Base-by-base conservation (phyloP, 2,113 vertebrate genomes). In the Suncus etruscus region DNA sequence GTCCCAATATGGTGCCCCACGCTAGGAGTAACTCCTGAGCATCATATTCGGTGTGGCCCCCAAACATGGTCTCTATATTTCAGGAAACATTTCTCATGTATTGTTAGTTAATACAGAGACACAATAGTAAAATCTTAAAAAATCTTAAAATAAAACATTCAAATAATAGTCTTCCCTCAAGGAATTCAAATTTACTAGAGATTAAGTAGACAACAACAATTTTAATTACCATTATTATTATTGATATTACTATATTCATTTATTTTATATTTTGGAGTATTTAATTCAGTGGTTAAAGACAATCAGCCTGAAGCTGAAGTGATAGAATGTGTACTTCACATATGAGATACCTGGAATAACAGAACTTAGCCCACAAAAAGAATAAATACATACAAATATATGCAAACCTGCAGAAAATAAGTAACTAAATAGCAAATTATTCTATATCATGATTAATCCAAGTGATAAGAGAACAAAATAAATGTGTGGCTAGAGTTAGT, bases 211-310 rank as follows among this genome's bases (percentile, higher is more conserved):
- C 20, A 65, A 8, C 18, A 66, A 29, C 27, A 86, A 27, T 73
- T 76, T 61, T 27, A 25, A 66, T 20, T 20, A 27, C 18, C 22
- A 65, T 65, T 25, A 75, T 32, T 66, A 61, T 54, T 45, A 50
- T 73, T 27, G 9, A 22, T 6, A 20, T 25, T 22, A 10, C n/a
- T 87, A 50, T 68, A 85, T 92, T 31, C 27, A 11, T 1, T 82
- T 48, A 69, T 22, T 91, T 90, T 86, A 22, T 69, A 68, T 47
- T 89, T 86, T 80, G 29, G 48, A 80, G 6, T 68, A 1, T 65
- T 86, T 58, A 4, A 58, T 16, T 73, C n/a, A 65, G 0, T 90
- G 51, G 82, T 63, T 78, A 50, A 83, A 91, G 89, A 73, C 24
- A 61, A 61, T 8, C 58, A 61, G 16, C 58, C 18, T 22, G 58